Base-by-base conservation (phyloP, 2,888 invertebrate genomes). In the Pseudolycoriella hygida region DNA sequence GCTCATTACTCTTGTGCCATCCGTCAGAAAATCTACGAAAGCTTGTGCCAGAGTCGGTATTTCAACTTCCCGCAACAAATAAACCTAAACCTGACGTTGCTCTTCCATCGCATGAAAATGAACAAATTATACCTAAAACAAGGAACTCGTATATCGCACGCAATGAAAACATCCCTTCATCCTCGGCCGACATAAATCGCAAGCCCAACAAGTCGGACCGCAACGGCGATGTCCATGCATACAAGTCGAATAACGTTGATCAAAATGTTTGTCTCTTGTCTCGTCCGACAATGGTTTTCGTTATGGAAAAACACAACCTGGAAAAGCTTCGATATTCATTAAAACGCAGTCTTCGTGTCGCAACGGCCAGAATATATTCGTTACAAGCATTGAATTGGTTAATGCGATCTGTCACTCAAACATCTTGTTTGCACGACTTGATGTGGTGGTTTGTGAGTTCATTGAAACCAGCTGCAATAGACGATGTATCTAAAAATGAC, bases 361-460 rank as follows among this genome's bases (percentile, higher is more conserved):
- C 83, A 43, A 80, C 80, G 31, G 76, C 88, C 57, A 66, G 90
- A 49, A 84, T 92, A 55, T 80, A 85, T 64, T 85, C 90, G 2
- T 79, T 94, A 72, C 89, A 92, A 73, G 92, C 93, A 1, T 69
- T 96, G 53, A 94, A 94, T 61, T 98, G 97, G 97, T 67, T 98
- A 17, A 67, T 97, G 40, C 75, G 90, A 44, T 89, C 84, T 44
- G 86, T 92, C 1, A 90, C 92, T 0, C 90, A 90, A 60, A 84
- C 90, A 3, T 80, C 82, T 3, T 85, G 89, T 58, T 73, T 97
- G 17, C 94, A 96, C 56, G 96, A 97, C 66, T 72, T 96, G 10
- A 74, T 97, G 61, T 96, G 96, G 96, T 93, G 90, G 85, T 92
- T 94, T 60, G 87, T 92, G 17, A 78, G 81, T 12, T 83, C 93